Percentiles rank a stretch among this genome's conserved stretches.
Conservation (phyloP, 2,113 vertebrate species). For the Corynorhinus townsendii region DNA sequence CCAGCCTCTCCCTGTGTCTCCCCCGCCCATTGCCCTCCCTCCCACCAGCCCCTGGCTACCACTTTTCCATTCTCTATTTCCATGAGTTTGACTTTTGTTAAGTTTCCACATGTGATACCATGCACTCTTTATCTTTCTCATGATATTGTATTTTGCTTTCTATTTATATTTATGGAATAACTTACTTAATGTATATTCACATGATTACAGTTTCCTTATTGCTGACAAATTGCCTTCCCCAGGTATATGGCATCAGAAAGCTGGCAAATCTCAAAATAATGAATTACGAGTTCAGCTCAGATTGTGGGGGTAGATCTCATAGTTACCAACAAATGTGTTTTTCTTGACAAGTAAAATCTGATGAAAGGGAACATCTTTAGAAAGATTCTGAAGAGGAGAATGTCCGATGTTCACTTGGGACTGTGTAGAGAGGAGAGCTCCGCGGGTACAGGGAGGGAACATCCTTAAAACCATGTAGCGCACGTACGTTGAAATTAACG, state of each 20-base stretch:
- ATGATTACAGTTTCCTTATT: neutral
- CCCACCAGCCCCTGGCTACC: neutral
- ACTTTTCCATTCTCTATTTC: neutral
- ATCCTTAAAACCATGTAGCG: neutral
- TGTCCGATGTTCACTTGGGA: neutral
- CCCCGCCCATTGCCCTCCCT: neutral
- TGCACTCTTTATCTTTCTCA: neutral
- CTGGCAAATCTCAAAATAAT: conserved; percentile 2
- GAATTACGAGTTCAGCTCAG: neutral
- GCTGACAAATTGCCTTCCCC: neutral
- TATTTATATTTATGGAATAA: neutral
- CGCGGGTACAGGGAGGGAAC: neutral
- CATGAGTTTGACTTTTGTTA: neutral
- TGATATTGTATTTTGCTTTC: neutral
- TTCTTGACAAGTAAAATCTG: neutral
- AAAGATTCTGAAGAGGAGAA: neutral
- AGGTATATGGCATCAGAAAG: neutral
- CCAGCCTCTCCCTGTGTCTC: neutral
- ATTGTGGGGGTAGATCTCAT: neutral
- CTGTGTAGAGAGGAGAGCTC: rapidly evolving
- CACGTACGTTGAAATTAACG: neutral
- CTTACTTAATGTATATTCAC: neutral
- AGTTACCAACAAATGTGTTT: neutral
- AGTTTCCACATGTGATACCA: neutral
- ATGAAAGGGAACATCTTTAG: neutral